phyloP scores from a whole-genome alignment of 2,888 invertebrate species.

The Lepeophtheirus nordmannii region DNA sequence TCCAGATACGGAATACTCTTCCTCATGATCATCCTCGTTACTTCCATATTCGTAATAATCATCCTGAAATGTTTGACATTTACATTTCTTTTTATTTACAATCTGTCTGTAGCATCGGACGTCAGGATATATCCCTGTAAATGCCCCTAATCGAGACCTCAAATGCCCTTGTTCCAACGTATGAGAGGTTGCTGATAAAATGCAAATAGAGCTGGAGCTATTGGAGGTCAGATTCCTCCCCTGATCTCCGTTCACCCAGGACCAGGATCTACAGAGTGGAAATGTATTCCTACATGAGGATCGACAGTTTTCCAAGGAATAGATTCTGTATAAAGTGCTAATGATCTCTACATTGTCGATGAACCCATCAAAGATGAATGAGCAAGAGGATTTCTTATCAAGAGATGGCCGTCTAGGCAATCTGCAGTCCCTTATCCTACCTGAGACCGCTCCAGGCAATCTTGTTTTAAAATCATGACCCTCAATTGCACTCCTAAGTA shows the following conservation, averaged over 20 bases:
- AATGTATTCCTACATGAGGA: background rate
- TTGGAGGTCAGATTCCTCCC: background rate
- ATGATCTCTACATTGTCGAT: background rate
- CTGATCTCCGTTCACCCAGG: background rate
- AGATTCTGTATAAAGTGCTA: background rate
- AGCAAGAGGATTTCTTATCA: background rate
- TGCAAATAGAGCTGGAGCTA: background rate
- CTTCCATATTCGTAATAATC: background rate
- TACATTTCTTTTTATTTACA: background rate
- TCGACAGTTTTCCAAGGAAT: background rate
- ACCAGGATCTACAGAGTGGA: background rate
- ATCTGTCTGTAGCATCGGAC: background rate
- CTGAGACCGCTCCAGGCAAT: background rate
- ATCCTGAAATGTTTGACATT: background rate
- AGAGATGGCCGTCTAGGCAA: background rate
- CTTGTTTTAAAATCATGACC: background rate
- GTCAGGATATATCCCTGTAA: background rate
- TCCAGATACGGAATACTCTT: no score
- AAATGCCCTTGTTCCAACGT: background rate
- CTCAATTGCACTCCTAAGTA: background rate
- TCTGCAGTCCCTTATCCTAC: background rate
- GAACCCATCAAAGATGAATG: slow-evolving; percentile 1
- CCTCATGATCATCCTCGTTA: background rate
- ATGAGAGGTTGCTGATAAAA: background rate
- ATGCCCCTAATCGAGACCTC: background rate